Evolutionary conservation across 1,140 invertebrate species (phyloP).

Genomic region (Lethocerus indicus): DNA sequence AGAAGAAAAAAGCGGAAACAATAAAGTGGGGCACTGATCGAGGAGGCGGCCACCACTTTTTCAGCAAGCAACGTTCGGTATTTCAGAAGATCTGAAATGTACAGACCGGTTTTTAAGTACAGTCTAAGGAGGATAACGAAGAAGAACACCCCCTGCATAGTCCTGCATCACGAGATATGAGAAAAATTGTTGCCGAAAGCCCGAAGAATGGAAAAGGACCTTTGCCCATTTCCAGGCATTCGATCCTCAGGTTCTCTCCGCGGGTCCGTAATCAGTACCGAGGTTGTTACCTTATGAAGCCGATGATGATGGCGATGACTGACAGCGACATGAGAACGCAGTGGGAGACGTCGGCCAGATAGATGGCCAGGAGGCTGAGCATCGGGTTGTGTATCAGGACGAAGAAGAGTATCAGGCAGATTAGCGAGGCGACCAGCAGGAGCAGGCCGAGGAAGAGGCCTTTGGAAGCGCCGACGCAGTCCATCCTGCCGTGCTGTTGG

Average conservation of each 20-base stretch:
- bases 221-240: not conserved
- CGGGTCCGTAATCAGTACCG: no score
- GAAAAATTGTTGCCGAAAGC: no score
- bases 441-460: constrained; percentile 87
- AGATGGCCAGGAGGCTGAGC: constrained; percentile 65
- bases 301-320: constrained; percentile 74
- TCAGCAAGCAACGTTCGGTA: no score
- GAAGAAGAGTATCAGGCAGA: constrained; percentile 87
- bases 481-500: constrained; percentile 61
- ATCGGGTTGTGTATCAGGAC: constrained; percentile 71
- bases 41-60: no score
- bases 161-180: no score
- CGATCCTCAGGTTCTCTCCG: no score
- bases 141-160: no score
- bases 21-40: no score
- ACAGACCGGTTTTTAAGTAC: no score
- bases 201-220: not conserved
- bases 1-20: no score
- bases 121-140: no score
- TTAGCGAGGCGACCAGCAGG: constrained; percentile 74
- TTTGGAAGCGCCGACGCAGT: constrained; percentile 83
- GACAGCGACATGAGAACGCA: constrained; percentile 72
- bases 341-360: constrained; percentile 78
- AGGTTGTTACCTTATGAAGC: constrained; percentile 40
- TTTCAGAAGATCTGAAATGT: no score